Conservation (phyloP, 2,888 invertebrate species). For the Ptychoptera contaminata region DNA sequence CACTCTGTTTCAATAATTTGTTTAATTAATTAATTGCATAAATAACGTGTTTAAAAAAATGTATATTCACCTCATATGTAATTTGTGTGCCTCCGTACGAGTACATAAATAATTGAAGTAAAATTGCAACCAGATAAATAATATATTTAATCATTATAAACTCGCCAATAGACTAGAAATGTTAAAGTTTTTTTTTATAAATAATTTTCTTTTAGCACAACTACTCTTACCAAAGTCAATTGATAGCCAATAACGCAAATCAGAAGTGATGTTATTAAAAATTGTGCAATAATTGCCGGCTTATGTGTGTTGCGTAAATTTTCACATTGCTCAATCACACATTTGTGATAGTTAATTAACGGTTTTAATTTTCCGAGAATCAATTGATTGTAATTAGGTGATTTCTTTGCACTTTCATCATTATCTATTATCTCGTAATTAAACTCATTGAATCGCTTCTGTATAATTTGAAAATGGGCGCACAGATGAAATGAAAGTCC, state of each 20-base stretch:
- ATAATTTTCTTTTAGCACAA: not conserved
- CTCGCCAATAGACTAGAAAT: slow-evolving; percentile 1
- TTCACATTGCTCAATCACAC: not conserved
- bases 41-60: too few relatives aligned
- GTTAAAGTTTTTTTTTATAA: not conserved
- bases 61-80: not conserved
- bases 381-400: too few relatives aligned
- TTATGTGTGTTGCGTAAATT: not conserved
- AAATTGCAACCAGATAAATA: not conserved
- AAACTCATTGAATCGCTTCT: not conserved
- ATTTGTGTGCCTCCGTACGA: slow-evolving; percentile 5
- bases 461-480: not conserved
- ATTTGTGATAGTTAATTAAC: not conserved
- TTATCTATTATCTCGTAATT: not conserved
- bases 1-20: too few relatives aligned
- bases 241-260: slow-evolving; percentile 6
- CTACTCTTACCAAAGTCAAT: not conserved
- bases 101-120: slow-evolving; percentile 5
- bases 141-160: not conserved
- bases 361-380: not conserved
- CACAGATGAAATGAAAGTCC: not conserved
- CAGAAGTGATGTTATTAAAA: slow-evolving; percentile 3
- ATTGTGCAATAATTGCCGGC: slow-evolving; percentile 3
- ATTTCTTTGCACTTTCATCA: not conserved
- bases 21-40: too few relatives aligned